Conservation (phyloP, 2,888 invertebrate genomes). For the Pemphredon lugubris region DNA sequence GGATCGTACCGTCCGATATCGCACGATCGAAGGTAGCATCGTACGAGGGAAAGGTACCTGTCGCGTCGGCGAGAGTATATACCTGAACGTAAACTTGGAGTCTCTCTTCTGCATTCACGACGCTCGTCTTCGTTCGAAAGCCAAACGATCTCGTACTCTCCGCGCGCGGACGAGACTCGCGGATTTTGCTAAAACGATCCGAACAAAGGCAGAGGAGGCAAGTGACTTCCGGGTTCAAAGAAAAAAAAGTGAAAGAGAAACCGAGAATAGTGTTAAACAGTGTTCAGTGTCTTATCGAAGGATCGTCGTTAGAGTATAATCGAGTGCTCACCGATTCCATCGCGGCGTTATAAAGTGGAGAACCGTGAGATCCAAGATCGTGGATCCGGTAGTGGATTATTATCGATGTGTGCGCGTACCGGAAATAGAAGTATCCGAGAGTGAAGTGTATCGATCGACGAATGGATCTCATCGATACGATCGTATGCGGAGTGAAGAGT, state of each 20-base stretch:
- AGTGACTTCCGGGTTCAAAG: slow-evolving; percentile 10
- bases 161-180: not conserved
- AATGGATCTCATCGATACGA: slow-evolving; percentile 9
- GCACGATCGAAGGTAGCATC: slow-evolving; percentile 46
- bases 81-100: slow-evolving; percentile 32
- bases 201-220: not conserved
- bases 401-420: slow-evolving; percentile 61
- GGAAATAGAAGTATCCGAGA: slow-evolving; percentile 38
- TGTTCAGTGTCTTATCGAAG: slow-evolving; percentile 18
- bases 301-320: not conserved
- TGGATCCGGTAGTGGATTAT: slow-evolving; percentile 46
- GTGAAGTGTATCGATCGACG: slow-evolving; percentile 51
- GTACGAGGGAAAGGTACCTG: slow-evolving; percentile 63
- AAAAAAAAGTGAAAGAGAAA: slow-evolving; percentile 15
- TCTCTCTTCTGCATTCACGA: slow-evolving; percentile 22
- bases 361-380: slow-evolving; percentile 26
- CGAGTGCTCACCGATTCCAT: not conserved
- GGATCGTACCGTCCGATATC: slow-evolving; percentile 43
- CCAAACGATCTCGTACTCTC: slow-evolving; percentile 18
- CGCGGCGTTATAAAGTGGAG: slow-evolving; percentile 28
- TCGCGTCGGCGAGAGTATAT: slow-evolving; percentile 40
- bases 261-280: slow-evolving; percentile 35
- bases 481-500: slow-evolving; percentile 43
- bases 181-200: not conserved
- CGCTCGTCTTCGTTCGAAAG: slow-evolving; percentile 31